Evolutionary conservation across 2,888 invertebrate species (phyloP), one percentile per base, ranked within the genome.

Genomic region (Cosmopolites sordidus): DNA sequence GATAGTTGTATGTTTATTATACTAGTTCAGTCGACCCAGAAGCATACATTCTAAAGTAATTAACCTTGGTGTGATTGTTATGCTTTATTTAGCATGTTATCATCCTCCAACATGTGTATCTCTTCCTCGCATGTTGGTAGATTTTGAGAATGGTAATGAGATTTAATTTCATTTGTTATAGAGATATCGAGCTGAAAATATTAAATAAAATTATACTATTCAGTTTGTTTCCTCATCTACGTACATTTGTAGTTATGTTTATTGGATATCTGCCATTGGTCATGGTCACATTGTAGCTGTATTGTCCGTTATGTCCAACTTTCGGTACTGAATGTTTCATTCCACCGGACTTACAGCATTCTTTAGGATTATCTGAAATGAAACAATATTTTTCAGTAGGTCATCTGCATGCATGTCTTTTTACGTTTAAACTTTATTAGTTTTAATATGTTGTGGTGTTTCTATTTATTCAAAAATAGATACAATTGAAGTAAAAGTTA

Each of bases 121-220:
- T 66, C 66, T 61, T 70, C 70, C 37, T 68, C 66, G 61, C 56
- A 39, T 58, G 58, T 27, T 59, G 60, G 38, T 64, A 66, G 5
- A 62, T 48, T 51, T 48, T 56, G 51, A 8, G 55, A 54, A 45
- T 47, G 41, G 29, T 48, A 30, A 51, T 60, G 61, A 43, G 60
- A 56, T 47, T 57, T 61, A 51, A 52, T 63, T 55, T 59, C 62
- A 29, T 48, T 49, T 6, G 38, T 9, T 12, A 58, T 14, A 1
- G 51, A 45, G 12, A 47, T 50, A 38, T 58, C 58, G 11, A 48
- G 29, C 57, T 59, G 45, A 43, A 29, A 48, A 3, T 5, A 22
- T 22, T 22, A 8, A 22, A 8, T 22, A 5, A 22, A 22, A 22
- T 22, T 5, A 22, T n/a, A n/a, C n/a, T 22, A 8, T 22, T 22